These are phyloP conservation scores for Macquaria ambigua DNA, from an alignment of 2,113 vertebrate species.

Conservation along the genomic window DNA sequence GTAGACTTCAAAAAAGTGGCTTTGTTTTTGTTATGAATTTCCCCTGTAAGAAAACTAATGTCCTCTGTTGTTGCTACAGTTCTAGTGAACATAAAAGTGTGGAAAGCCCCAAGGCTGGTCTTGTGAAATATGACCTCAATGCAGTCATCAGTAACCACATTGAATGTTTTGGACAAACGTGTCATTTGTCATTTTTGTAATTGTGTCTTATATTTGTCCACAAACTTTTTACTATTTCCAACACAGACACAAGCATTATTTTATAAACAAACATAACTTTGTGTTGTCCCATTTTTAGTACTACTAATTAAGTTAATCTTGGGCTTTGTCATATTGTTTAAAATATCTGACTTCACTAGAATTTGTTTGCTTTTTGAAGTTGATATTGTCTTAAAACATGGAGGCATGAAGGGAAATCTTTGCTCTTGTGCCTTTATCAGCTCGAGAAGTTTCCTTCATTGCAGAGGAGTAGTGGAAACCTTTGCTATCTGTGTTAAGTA, in stretches of 20 bases:
- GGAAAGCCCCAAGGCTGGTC: constrained; percentile 59
- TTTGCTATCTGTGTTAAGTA: not conserved
- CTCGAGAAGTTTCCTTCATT: not conserved
- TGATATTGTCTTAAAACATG: not conserved
- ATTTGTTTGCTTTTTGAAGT: not conserved
- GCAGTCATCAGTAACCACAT: constrained; percentile 17
- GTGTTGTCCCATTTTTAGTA: not conserved
- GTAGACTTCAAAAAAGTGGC: constrained; percentile 63
- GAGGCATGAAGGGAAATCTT: not conserved
- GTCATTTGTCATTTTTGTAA: constrained; percentile 27
- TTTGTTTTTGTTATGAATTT: constrained; percentile 64
- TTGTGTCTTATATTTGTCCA: constrained; percentile 14
- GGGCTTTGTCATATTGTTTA: constrained; percentile 33
- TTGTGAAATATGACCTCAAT: constrained; percentile 40
- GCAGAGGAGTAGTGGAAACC: not conserved
- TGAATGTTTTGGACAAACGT: constrained; percentile 18
- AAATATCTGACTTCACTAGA: not conserved
- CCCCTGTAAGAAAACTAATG: constrained; percentile 34
- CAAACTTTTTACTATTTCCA: not conserved
- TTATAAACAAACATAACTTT: constrained; percentile 4
- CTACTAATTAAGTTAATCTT: not conserved
- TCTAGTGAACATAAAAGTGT: constrained; percentile 64
- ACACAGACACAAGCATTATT: not conserved
- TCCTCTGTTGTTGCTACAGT: constrained; percentile 54
- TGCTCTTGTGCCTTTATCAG: not conserved